Evolutionary conservation across 2,888 invertebrate species (phyloP).

Genomic region (Hydriomena furcata): DNA sequence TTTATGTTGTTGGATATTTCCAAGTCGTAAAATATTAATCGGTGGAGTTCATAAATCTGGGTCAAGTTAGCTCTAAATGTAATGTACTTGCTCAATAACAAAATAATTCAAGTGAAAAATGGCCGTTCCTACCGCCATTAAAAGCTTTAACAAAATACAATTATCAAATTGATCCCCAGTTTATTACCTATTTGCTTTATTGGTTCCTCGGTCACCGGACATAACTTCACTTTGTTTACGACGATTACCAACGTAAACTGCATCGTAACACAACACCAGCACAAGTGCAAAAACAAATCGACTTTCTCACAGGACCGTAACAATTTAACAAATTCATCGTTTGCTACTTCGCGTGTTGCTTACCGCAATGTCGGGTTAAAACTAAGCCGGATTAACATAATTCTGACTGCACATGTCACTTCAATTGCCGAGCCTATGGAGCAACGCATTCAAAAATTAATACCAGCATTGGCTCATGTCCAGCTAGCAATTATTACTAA

Average conservation of each 20-base stretch:
- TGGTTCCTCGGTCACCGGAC: slow-evolving; percentile 68
- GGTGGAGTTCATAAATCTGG: slow-evolving; percentile 14
- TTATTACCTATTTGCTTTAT: slow-evolving; percentile 68
- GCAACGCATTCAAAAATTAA: slow-evolving; percentile 64
- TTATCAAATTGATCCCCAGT: slow-evolving; percentile 1
- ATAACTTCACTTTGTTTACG: slow-evolving; percentile 76
- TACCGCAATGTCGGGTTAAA: slow-evolving; percentile 65
- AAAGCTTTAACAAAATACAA: slow-evolving; percentile 1
- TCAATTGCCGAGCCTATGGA: slow-evolving; percentile 67
- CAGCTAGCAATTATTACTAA: slow-evolving; percentile 69
- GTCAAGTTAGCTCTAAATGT: slow-evolving; percentile 7
- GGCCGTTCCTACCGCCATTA: too few relatives aligned
- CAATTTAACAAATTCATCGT: slow-evolving; percentile 70
- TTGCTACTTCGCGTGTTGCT: slow-evolving; percentile 59
- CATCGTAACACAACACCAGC: slow-evolving; percentile 64
- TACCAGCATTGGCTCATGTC: slow-evolving; percentile 66
- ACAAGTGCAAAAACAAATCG: slow-evolving; percentile 52
- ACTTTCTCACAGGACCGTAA: slow-evolving; percentile 65
- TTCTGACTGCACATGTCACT: slow-evolving; percentile 52
- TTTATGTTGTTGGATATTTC: neutral
- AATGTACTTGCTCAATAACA: neutral
- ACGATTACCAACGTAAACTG: slow-evolving; percentile 80
- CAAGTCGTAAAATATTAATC: slow-evolving; percentile 17
- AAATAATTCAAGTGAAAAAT: neutral
- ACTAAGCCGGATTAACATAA: slow-evolving; percentile 78